Evolutionary conservation across 1,140 invertebrate species (phyloP).

Genomic region (Pseudomyrmex cubaensis): DNA sequence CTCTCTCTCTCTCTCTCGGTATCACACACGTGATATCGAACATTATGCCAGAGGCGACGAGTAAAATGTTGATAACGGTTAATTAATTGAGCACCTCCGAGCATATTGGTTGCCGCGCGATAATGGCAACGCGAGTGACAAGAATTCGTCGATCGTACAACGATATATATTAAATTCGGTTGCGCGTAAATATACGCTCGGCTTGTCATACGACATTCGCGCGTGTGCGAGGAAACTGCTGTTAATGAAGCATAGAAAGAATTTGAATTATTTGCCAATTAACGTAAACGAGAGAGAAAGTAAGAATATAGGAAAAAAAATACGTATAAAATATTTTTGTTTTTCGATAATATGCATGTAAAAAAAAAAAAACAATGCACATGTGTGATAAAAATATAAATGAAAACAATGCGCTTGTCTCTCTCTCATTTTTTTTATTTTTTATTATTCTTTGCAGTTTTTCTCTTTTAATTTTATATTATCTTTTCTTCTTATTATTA

Average conservation of each 20-base stretch:
- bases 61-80: constrained; percentile 53
- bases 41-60: background rate
- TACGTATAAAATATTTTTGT: background rate
- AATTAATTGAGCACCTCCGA: constrained; percentile 49
- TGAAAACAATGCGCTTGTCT: background rate
- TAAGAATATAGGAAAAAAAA: background rate
- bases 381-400: background rate
- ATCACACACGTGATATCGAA: no score
- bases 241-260: background rate
- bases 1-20: background rate
- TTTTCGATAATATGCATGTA: background rate
- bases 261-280: background rate
- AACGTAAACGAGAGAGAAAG: background rate
- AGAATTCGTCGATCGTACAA: constrained; percentile 45
- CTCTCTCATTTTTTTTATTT: background rate
- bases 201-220: background rate
- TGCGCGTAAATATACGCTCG: constrained; percentile 14
- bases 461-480: no score
- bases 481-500: no score
- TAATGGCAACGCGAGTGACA: constrained; percentile 23
- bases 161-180: constrained; percentile 43
- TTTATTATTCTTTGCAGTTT: no score
- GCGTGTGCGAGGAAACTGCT: no score
- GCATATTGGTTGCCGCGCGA: constrained; percentile 22
- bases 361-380: background rate